Conservation (phyloP, 2,797 vertebrate genomes). For the Tenualosa ilisha region DNA sequence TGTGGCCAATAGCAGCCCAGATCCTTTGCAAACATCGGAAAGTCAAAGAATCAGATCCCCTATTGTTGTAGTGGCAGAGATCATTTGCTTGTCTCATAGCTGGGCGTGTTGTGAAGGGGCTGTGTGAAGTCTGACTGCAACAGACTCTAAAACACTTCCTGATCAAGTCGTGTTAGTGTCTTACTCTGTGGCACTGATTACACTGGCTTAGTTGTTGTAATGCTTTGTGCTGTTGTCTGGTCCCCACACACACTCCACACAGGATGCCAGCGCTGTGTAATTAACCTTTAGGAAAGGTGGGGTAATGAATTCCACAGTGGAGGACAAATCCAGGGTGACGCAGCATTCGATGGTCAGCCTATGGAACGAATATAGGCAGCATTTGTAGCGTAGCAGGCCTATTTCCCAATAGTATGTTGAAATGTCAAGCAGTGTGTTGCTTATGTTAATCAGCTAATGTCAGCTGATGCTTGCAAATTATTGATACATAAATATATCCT, state of each 20-base stretch:
- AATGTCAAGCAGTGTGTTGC: background rate
- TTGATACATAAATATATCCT: background rate
- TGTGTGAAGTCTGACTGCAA: background rate
- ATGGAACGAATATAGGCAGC: background rate
- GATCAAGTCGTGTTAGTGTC: background rate
- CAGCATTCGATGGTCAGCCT: background rate
- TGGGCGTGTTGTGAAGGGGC: too few relatives aligned
- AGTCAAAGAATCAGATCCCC: background rate
- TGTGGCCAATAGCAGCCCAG: background rate
- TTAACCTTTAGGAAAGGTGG: background rate
- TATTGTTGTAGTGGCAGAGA: background rate
- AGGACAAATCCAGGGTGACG: slow-evolving; percentile 14
- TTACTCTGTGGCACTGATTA: background rate
- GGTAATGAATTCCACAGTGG: background rate
- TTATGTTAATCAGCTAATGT: background rate
- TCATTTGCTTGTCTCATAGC: too few relatives aligned
- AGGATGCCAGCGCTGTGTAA: background rate
- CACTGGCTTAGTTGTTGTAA: background rate
- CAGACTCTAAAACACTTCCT: background rate
- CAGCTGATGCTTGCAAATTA: background rate
- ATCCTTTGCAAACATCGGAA: background rate
- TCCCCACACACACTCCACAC: background rate
- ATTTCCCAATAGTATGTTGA: background rate
- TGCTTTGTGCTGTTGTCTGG: background rate
- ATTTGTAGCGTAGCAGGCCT: too few relatives aligned